Percentiles rank a stretch among this genome's conserved stretches.
phyloP scores from a whole-genome alignment of 2,888 invertebrate genomes.

The Sepioteuthis lessoniana region DNA sequence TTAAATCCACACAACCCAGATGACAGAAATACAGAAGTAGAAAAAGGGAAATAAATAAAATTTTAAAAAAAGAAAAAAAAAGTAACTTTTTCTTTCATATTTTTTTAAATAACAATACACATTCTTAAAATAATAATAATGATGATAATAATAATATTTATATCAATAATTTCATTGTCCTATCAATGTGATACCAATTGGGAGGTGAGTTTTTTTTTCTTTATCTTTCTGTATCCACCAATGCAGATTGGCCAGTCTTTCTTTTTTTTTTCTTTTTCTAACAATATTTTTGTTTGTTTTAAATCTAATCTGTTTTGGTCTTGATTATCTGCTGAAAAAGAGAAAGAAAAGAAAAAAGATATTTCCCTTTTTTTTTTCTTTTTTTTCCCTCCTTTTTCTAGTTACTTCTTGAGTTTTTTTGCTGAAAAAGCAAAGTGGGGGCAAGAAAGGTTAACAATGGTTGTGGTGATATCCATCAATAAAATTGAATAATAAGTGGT shows the following conservation, averaged over 20 bases:
- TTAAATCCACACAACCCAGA: not conserved
- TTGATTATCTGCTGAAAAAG: not conserved
- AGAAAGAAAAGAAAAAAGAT: no score
- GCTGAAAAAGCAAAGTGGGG: not conserved
- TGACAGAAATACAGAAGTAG: not conserved
- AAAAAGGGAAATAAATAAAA: not conserved
- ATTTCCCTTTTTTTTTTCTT: not conserved
- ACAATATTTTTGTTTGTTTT: no score
- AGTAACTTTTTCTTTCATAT: not conserved
- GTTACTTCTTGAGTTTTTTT: not conserved
- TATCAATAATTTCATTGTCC: not conserved
- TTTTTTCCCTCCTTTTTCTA: not conserved
- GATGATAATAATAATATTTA: not conserved
- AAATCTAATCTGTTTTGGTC: not conserved
- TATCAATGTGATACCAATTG: not conserved
- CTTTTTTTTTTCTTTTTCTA: not conserved
- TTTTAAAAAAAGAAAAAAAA: not conserved
- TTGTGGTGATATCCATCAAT: not conserved
- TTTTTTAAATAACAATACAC: conserved; percentile 9
- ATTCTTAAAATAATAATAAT: not conserved
- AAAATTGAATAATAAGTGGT: not conserved
- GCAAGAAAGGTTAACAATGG: not conserved
- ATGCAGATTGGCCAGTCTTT: not conserved
- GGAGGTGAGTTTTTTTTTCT: not conserved
- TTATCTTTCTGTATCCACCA: no score